A percentile compares a stretch with the other conserved stretches of the same genome.
Evolutionary conservation across 2,797 vertebrate genomes (phyloP).

Genomic region (Vultur gryphus): DNA sequence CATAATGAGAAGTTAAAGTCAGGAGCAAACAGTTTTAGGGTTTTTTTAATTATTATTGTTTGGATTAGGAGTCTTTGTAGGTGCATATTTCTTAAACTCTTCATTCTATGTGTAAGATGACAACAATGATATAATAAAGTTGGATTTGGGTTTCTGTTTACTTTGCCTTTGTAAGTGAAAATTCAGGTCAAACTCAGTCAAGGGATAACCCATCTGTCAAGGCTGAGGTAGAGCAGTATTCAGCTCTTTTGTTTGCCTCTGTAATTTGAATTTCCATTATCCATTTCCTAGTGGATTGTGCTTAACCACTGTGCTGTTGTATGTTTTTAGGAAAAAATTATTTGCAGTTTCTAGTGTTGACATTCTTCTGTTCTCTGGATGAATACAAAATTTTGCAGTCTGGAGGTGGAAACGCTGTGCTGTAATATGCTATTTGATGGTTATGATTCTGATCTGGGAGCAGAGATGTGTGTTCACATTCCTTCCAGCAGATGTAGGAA

Average conservation of each 20-base stretch:
- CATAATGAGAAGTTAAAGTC: neutral
- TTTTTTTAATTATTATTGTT: neutral
- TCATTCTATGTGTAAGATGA: neutral
- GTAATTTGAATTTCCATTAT: conserved; percentile 50
- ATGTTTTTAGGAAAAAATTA: neutral
- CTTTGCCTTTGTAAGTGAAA: conserved; percentile 36
- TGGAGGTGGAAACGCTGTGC: neutral
- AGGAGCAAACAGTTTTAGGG: neutral
- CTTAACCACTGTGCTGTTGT: neutral
- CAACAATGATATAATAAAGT: neutral
- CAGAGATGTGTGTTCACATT: neutral
- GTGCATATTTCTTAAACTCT: neutral
- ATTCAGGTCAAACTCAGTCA: conserved; percentile 28
- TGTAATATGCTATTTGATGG: neutral
- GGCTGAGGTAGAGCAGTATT: neutral
- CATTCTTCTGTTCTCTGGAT: neutral
- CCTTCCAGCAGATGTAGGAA: neutral
- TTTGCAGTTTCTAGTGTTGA: neutral
- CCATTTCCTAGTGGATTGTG: conserved; percentile 17
- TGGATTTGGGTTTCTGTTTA: conserved; percentile 32
- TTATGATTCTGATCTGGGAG: neutral
- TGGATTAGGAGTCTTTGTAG: neutral
- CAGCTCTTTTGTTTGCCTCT: conserved; percentile 27
- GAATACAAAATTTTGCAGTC: neutral
- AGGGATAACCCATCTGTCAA: neutral